phyloP scores from a whole-genome alignment of 2,797 vertebrate genomes.

The Pelobates cultripes region DNA sequence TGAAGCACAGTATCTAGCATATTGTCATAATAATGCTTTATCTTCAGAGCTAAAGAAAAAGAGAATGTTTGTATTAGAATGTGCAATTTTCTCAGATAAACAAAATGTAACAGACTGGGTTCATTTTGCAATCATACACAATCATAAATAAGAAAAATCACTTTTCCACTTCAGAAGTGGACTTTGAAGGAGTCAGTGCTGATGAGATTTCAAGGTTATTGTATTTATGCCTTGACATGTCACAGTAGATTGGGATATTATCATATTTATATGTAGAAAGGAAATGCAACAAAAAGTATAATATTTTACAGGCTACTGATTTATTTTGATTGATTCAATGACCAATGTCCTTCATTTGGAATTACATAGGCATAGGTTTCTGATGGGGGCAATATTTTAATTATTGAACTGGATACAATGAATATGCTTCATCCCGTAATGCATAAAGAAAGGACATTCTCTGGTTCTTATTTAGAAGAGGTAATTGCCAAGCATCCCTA shows the following conservation, averaged over 20 bases:
- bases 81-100: conserved; percentile 51
- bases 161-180: conserved; percentile 36
- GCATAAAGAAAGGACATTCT: no score
- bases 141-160: conserved; percentile 41
- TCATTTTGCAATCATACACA: conserved; percentile 31
- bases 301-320: no score
- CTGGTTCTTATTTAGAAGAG: no score
- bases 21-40: conserved; percentile 50
- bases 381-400: no score
- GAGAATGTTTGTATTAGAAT: conserved; percentile 36
- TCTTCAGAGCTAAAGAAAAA: conserved; percentile 34
- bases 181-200: conserved; percentile 21
- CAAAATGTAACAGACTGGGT: conserved; percentile 43
- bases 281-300: no score
- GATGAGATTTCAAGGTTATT: conserved; percentile 41
- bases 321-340: no score
- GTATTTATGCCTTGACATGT: not conserved
- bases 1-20: conserved; percentile 47
- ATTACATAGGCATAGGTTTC: no score
- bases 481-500: no score
- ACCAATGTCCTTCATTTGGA: no score
- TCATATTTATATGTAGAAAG: not conserved
- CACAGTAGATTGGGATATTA: not conserved
- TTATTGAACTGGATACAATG: no score
- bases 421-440: no score